Percentiles rank a stretch among this genome's conserved stretches.
These are phyloP conservation scores for Phyto melanocephala DNA, from an alignment of 2,888 invertebrate genomes.

Conservation along the genomic window DNA sequence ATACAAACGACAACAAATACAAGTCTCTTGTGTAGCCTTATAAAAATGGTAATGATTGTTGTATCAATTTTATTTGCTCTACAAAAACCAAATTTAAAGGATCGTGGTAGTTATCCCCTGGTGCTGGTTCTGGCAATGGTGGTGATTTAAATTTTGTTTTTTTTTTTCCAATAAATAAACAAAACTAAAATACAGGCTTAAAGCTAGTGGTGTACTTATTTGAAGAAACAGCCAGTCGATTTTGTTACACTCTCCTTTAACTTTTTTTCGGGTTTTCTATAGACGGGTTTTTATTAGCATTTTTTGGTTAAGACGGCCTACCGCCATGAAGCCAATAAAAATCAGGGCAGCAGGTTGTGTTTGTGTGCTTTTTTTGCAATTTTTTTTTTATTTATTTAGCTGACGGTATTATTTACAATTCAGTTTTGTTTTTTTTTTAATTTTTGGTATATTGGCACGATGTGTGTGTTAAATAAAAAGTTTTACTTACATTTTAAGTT, in stretches of 20 bases:
- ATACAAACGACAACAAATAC: neutral
- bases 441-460: neutral
- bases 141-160: conserved; percentile 27
- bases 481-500: conserved; percentile 44
- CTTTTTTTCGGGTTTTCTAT: conserved; percentile 29
- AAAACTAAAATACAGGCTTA: conserved; percentile 46
- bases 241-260: neutral
- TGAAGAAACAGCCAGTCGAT: neutral
- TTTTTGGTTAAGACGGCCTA: conserved; percentile 59
- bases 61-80: conserved; percentile 54
- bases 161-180: conserved; percentile 23
- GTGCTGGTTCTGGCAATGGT: conserved; percentile 16
- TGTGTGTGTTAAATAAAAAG: conserved; percentile 12
- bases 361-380: conserved; percentile 18
- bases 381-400: conserved; percentile 7
- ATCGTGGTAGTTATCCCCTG: conserved; percentile 38
- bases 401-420: conserved; percentile 62
- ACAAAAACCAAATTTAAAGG: conserved; percentile 30
- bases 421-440: neutral
- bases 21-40: conserved; percentile 36
- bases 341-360: conserved; percentile 70
- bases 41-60: conserved; percentile 54
- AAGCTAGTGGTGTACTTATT: conserved; percentile 37
- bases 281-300: neutral
- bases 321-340: conserved; percentile 75